phyloP scores from a whole-genome alignment of 2,113 vertebrate species.

The Circaetus gallicus region DNA sequence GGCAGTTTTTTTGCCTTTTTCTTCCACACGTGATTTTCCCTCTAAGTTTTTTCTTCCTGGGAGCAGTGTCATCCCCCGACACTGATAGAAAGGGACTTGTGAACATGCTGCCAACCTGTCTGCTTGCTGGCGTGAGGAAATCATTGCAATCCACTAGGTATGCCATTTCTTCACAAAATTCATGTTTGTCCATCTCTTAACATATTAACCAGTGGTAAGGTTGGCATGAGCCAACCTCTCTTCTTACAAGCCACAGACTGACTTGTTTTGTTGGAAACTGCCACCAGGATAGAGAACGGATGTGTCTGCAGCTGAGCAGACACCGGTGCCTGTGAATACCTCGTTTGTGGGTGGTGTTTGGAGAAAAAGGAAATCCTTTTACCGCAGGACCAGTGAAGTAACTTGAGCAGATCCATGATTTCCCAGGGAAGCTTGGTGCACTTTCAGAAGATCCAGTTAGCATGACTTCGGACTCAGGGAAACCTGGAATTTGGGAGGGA shows the following conservation, averaged over 20 bases:
- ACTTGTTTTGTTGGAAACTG: not conserved
- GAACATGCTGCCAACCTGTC: not conserved
- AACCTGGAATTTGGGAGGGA: not conserved
- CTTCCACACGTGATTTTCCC: not conserved
- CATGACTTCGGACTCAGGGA: not conserved
- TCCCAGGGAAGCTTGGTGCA: not conserved
- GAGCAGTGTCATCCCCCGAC: not conserved
- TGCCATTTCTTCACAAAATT: not conserved
- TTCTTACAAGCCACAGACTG: not conserved
- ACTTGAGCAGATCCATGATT: not conserved
- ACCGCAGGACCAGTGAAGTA: not conserved
- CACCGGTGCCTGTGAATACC: not conserved
- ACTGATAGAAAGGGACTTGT: not conserved
- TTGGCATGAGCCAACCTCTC: not conserved
- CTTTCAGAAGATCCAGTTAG: not conserved
- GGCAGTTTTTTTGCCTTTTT: not conserved
- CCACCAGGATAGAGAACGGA: not conserved
- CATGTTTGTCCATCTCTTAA: not conserved
- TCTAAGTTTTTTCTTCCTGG: not conserved
- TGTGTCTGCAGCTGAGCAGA: rapidly evolving
- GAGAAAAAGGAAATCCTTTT: not conserved
- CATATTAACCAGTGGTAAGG: not conserved
- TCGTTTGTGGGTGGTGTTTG: not conserved
- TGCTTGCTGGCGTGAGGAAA: not conserved
- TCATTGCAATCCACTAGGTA: not conserved